Evolutionary conservation across 1,140 invertebrate genomes (phyloP), one percentile per base, ranked within the genome.

Genomic region (Hormaphis cornu): DNA sequence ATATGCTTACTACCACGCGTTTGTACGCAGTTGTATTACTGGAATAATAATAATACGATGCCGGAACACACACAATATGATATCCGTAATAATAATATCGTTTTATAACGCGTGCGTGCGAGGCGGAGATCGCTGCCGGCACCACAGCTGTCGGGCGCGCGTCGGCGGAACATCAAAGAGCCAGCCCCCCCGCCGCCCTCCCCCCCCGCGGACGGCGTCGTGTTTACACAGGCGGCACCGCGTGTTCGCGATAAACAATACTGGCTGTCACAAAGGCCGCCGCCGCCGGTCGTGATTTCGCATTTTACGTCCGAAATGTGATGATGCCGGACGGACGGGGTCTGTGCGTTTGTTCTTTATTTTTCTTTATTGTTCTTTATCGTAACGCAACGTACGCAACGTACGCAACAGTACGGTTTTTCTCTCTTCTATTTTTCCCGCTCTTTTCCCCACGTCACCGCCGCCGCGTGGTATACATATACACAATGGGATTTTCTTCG

Each of bases 171-270:
- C 40, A 61, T 61, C 58, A 61, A 61, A 61, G 58, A 40, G 24
- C 14, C 58, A 26, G 46, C 58, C 58, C 58, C 58, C 28, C 58
- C 24, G 40, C 40, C 58, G n/a, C 58, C 40, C 46, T 30, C 40
- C n/a, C n/a, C n/a, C n/a, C n/a, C n/a, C n/a, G n/a, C n/a, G n/a
- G n/a, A n/a, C n/a, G n/a, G 35, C 46, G 46, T 61, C 46, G 28
- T 61, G 58, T 61, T 61, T 61, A 61, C 58, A 61, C 46, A 61
- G 58, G 58, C 58, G 58, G 58, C 40, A 61, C 58, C 37, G 37
- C 14, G 14, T 40, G 14, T 8, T 40, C 7, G 14, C 14, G 14
- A 8, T 40, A 40, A 8, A 40, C 37, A 40, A 8, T 40, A 8
- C 37, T 40, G 7, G 14, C 14, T 40, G 14, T 40, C 37, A 8